Conservation (phyloP, 2,888 invertebrate species). For the Alloplasta piceator region DNA sequence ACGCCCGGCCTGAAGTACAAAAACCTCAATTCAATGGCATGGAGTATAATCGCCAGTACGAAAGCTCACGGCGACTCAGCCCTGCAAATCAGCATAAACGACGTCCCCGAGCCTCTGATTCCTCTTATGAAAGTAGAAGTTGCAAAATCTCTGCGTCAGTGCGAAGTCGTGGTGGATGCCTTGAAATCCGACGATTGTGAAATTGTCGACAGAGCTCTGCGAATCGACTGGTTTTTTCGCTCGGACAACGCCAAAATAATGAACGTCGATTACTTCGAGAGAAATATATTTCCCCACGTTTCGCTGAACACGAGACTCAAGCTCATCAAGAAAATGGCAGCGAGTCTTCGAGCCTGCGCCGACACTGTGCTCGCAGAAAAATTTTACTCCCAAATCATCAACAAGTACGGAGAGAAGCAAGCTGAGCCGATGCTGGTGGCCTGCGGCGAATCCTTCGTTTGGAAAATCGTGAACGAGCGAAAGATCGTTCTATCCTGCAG, state of each 20-base stretch:
- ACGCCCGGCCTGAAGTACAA: slow-evolving; percentile 73
- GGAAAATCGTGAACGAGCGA: slow-evolving; percentile 55
- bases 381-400: slow-evolving; percentile 70
- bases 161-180: slow-evolving; percentile 70
- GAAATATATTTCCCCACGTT: slow-evolving; percentile 72
- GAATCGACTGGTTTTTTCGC: slow-evolving; percentile 76
- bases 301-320: slow-evolving; percentile 72
- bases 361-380: slow-evolving; percentile 69
- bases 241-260: slow-evolving; percentile 68
- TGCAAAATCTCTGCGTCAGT: slow-evolving; percentile 69
- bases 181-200: slow-evolving; percentile 76
- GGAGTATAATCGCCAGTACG: slow-evolving; percentile 21
- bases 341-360: slow-evolving; percentile 57
- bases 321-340: slow-evolving; percentile 73
- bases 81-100: neutral
- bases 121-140: slow-evolving; percentile 72
- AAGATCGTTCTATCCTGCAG: slow-evolving; percentile 64
- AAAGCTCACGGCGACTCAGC: slow-evolving; percentile 40
- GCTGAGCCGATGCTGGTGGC: slow-evolving; percentile 73
- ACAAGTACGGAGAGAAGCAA: slow-evolving; percentile 69
- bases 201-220: slow-evolving; percentile 74
- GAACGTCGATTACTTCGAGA: slow-evolving; percentile 72
- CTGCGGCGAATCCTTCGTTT: slow-evolving; percentile 74
- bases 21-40: slow-evolving; percentile 69
- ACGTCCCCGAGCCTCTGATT: slow-evolving; percentile 69